Conservation (phyloP, 2,113 vertebrate species). For the Podocnemis expansa region DNA sequence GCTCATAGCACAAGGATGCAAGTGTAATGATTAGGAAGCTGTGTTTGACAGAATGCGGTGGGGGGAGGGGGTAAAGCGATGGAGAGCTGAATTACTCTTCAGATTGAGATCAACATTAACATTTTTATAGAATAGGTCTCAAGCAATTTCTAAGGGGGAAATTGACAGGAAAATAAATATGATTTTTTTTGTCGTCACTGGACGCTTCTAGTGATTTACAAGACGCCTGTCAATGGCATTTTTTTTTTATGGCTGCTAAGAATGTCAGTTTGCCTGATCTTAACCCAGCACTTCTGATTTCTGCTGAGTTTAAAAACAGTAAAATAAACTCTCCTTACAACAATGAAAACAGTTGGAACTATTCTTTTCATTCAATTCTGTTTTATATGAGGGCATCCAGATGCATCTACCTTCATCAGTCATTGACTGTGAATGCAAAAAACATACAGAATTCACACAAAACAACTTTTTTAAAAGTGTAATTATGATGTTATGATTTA, state of each 20-base stretch:
- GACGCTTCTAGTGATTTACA: conserved; percentile 65
- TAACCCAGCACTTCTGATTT: conserved; percentile 62
- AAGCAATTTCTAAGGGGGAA: conserved; percentile 49
- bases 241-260: conserved; percentile 54
- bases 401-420: conserved; percentile 65
- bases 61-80: background rate
- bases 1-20: conserved; percentile 36
- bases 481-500: conserved; percentile 12
- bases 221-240: conserved; percentile 12
- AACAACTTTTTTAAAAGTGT: conserved; percentile 23
- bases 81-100: conserved; percentile 40
- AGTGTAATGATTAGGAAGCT: conserved; percentile 64
- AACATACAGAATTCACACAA: conserved; percentile 45
- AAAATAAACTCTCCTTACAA: conserved; percentile 70
- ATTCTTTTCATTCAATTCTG: conserved; percentile 67
- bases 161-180: conserved; percentile 61
- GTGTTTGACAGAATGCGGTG: conserved; percentile 20
- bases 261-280: conserved; percentile 67
- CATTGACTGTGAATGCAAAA: conserved; percentile 60
- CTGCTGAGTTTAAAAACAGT: conserved; percentile 61
- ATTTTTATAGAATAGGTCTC: conserved; percentile 63
- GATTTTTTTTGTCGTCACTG: conserved; percentile 54
- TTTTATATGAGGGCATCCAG: conserved; percentile 73
- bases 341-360: conserved; percentile 59
- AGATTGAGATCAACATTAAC: conserved; percentile 47